Evolutionary conservation across 92 coral and sea anemone species (phyloP), one percentile per base, ranked within the genome.

Genomic region (Siderastrea radians): DNA sequence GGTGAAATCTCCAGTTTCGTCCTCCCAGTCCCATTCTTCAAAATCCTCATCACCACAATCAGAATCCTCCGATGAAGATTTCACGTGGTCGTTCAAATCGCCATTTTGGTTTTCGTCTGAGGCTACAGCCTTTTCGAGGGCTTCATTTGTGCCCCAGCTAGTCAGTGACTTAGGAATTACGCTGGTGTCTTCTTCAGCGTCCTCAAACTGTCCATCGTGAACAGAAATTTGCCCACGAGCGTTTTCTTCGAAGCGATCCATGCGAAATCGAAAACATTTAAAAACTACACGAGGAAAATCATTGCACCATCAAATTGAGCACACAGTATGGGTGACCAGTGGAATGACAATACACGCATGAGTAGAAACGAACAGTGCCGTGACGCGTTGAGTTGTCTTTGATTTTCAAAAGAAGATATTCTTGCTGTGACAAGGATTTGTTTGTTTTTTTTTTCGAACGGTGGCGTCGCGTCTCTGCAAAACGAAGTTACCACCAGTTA

Each of bases 11-110:
- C 99, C 98, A 44, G 91, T 91, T 70, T 92, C 95, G 67, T 98
- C 99, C 82, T 95, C 98, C 99, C 99, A 98, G 62, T 98, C 99
- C 97, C 96, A 98, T 16, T 83, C 96, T 16, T 77, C 92, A 59
- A 84, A 92, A 69, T 95, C 98, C 15, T 93, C 98, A 47, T 83
- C 90, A 43, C 85, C 93, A 69, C 84, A 71, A 54, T 64, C 84
- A 19, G 14, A 51, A 46, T 75, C 89, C 19, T 84, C 83, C 7
- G 81, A 62, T 51, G 77, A 66, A 49, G 75, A 67, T 43, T 68
- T 66, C 84, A 78, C 82, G 89, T 67, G 83, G 76, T 77, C 77
- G 26, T 49, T 61, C 12, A 54, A 69, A 72, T 83, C 82, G 76
- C 80, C 57, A 66, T 84, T 72, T 79, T 70, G 83, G 38, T 13